Conservation (phyloP, 2,797 vertebrate species). For the Geotrypetes seraphini region DNA sequence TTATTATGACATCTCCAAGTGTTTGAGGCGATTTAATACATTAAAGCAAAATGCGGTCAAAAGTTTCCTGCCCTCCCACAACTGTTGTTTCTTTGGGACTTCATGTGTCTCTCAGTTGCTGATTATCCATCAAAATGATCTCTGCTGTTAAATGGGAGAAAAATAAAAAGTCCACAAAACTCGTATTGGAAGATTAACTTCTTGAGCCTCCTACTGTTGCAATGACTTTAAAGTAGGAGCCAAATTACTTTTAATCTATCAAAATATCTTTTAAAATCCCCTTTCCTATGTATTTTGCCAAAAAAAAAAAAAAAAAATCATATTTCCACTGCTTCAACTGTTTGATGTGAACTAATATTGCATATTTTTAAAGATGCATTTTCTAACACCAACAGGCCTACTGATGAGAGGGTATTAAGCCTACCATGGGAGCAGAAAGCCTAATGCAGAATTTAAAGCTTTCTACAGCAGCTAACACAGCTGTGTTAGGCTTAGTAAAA, state of each 20-base stretch:
- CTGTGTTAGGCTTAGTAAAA: no score
- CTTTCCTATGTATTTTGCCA: constrained; percentile 6
- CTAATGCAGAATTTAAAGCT: no score
- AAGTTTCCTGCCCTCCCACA: constrained; percentile 1
- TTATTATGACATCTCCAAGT: neutral
- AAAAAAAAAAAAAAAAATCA: no score
- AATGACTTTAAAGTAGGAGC: constrained; percentile 11
- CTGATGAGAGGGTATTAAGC: no score
- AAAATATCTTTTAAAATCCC: constrained; percentile 7
- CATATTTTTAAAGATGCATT: constrained; percentile 1
- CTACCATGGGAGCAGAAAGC: no score
- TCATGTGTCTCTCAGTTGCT: constrained; percentile 7
- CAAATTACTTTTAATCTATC: constrained; percentile 11
- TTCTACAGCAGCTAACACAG: no score
- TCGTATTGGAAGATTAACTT: constrained; percentile 15
- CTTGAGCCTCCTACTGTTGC: constrained; percentile 7
- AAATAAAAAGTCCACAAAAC: no score
- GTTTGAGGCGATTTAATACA: constrained; percentile 11
- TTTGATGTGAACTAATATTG: constrained; percentile 3
- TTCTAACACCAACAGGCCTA: constrained; percentile 1
- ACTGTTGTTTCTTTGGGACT: constrained; percentile 9
- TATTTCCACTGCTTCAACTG: constrained; percentile 12
- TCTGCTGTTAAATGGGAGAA: constrained; percentile 4
- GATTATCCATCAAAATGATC: constrained; percentile 22
- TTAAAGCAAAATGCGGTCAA: constrained; percentile 3